Evolutionary conservation across 2,888 invertebrate genomes (phyloP), one percentile per base, ranked within the genome.

Genomic region (Drosophila demipolita): DNA sequence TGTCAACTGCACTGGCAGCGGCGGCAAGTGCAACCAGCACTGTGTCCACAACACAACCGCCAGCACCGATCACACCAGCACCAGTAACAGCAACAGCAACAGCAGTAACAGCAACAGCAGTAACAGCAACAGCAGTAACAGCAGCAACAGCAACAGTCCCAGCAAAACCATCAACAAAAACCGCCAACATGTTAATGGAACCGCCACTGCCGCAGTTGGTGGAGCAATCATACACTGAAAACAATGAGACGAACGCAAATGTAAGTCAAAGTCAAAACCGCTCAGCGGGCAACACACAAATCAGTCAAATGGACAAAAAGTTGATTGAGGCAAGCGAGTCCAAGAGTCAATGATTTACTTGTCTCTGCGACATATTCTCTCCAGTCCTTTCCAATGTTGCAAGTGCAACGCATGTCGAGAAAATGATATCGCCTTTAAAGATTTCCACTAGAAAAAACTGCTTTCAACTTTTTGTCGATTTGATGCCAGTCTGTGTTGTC

Each of bases 1-100:
- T 87, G 87, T 87, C 91, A 73, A 87, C 91, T 75, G 87, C 80
- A 62, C 64, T 90, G 69, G 87, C 81, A 75, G 63, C 64, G 57
- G 80, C 68, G 67, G 80, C 83, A 62, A 65, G 72, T 70, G 73
- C 78, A 63, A 64, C 55, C 68, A 66, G 69, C 69, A 73, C 23
- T 23, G 23, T 69, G 61, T 64, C 60, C 49, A 69, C 75, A 53
- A 53, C 65, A 62, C 52, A 50, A 42, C 54, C 75, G 61, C 48
- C 70, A 62, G 60, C 60, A 26, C 26, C 55, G 50, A 55, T 62
- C 33, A 26, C 66, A 48, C 23, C 58, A 59, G 32, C 68, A 45
- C 12, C 62, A 55, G 12, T 55, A 20, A 7, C 42, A 29, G 11
- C 40, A 20, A 29, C 68, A 11, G 26, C 60, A 58, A 23, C 77